Evolutionary conservation across 2,888 invertebrate genomes (phyloP).

Genomic region (Mesoligia furuncula): DNA sequence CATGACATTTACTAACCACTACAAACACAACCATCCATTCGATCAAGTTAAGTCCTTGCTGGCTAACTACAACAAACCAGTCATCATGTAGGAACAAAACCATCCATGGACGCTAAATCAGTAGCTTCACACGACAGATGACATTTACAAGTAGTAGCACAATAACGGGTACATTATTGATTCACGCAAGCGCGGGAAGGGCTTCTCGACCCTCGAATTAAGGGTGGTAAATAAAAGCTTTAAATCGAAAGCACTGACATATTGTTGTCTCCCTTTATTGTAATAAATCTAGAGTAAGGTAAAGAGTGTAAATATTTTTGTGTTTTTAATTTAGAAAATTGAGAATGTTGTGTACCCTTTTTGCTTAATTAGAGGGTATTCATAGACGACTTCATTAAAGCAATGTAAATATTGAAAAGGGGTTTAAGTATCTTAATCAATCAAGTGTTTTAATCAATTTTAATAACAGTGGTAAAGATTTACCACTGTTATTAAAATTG

Average conservation of each 20-base stretch:
- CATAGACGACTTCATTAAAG: slow-evolving; percentile 13
- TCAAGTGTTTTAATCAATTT: too few relatives aligned
- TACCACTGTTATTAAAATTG: slow-evolving; percentile 1
- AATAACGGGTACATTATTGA: slow-evolving; percentile 80
- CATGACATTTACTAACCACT: slow-evolving; percentile 70
- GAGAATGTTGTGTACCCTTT: slow-evolving; percentile 9
- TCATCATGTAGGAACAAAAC: slow-evolving; percentile 14
- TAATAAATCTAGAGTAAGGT: slow-evolving; percentile 10
- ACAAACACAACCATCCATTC: background rate
- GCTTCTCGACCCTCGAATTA: slow-evolving; percentile 75
- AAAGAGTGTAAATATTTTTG: slow-evolving; percentile 45
- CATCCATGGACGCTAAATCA: slow-evolving; percentile 67
- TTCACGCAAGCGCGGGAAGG: slow-evolving; percentile 85
- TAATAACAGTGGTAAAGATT: too few relatives aligned
- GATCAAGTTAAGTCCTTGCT: slow-evolving; percentile 65
- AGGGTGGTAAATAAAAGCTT: slow-evolving; percentile 70
- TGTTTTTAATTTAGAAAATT: slow-evolving; percentile 31
- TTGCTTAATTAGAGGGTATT: slow-evolving; percentile 18
- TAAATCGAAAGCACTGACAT: slow-evolving; percentile 54
- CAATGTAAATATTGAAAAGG: slow-evolving; percentile 9
- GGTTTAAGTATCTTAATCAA: background rate
- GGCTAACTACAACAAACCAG: background rate
- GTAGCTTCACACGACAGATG: background rate
- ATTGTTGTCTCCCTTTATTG: slow-evolving; percentile 66
- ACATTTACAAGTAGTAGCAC: slow-evolving; percentile 46